Evolutionary conservation across 2,797 vertebrate genomes (phyloP).

Genomic region (Decapterus maruadsi): DNA sequence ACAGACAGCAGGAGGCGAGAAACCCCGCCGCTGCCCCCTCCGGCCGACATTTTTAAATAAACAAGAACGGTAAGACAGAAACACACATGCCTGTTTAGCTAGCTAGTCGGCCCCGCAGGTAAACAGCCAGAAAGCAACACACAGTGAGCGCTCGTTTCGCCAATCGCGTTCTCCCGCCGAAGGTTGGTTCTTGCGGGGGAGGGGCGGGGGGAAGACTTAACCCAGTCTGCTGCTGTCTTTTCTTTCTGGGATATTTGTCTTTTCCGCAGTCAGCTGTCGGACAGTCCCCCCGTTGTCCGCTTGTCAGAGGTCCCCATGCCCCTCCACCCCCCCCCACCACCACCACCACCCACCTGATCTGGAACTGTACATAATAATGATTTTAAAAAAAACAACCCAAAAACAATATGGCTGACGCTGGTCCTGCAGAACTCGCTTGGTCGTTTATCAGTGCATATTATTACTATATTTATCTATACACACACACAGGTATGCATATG

Average conservation of each 20-base stretch:
- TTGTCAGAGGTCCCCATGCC: not conserved
- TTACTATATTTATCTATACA: not conserved
- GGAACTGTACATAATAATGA: conserved; percentile 22
- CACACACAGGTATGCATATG: too few relatives aligned
- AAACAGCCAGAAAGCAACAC: conserved; percentile 50
- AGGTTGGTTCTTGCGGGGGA: conserved; percentile 59
- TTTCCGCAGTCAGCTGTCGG: conserved; percentile 2
- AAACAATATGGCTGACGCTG: conserved; percentile 77
- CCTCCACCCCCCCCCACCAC: not conserved
- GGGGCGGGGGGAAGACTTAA: conserved; percentile 57
- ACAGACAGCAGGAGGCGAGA: conserved; percentile 74
- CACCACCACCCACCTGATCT: not conserved
- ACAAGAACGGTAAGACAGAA: conserved; percentile 67
- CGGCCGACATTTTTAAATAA: conserved; percentile 28
- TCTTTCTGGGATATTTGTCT: conserved; percentile 24
- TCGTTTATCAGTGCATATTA: conserved; percentile 45
- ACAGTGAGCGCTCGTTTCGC: conserved; percentile 68
- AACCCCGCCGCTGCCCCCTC: conserved; percentile 40
- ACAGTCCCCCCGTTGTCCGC: conserved; percentile 1
- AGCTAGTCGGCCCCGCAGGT: conserved; percentile 47
- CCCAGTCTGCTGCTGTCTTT: conserved; percentile 49
- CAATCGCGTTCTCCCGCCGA: conserved; percentile 69
- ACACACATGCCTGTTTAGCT: conserved; percentile 13
- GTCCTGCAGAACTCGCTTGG: conserved; percentile 62
- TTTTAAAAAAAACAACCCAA: conserved; percentile 16